Evolutionary conservation across 2,888 invertebrate species (phyloP).

Genomic region (Napeogenes sylphis): DNA sequence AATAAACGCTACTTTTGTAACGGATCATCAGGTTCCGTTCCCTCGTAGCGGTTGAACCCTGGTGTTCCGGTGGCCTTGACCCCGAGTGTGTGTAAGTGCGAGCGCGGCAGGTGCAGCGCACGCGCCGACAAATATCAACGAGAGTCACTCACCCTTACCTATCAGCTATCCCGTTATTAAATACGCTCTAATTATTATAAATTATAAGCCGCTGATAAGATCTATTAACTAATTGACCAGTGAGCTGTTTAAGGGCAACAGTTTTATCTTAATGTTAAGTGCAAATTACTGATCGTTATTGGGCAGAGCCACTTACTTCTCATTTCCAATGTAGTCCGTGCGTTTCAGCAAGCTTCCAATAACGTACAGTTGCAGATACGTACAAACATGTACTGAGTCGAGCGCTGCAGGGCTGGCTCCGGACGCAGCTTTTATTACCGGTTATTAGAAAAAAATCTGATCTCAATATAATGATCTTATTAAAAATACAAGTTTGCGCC

Average conservation of each 20-base stretch:
- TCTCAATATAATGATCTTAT: no score
- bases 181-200: constrained; percentile 24
- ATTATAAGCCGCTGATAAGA: constrained; percentile 17
- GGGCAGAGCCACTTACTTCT: background rate
- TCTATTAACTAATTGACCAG: constrained; percentile 23
- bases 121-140: constrained; percentile 53
- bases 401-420: background rate
- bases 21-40: constrained; percentile 3
- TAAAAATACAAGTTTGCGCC: no score
- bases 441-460: background rate
- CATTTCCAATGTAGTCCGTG: constrained; percentile 3
- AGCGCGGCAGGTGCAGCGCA: constrained; percentile 39
- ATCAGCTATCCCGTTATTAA: constrained; percentile 26
- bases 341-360: background rate
- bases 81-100: constrained; percentile 36
- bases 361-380: background rate
- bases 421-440: background rate
- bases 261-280: background rate
- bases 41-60: constrained; percentile 32
- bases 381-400: background rate
- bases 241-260: constrained; percentile 16
- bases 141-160: constrained; percentile 57
- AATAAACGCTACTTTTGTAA: background rate
- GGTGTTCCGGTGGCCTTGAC: constrained; percentile 30
- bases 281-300: constrained; percentile 1